Evolutionary conservation across 1,140 invertebrate genomes (phyloP).

Genomic region (Plectrocnemia conspersa): DNA sequence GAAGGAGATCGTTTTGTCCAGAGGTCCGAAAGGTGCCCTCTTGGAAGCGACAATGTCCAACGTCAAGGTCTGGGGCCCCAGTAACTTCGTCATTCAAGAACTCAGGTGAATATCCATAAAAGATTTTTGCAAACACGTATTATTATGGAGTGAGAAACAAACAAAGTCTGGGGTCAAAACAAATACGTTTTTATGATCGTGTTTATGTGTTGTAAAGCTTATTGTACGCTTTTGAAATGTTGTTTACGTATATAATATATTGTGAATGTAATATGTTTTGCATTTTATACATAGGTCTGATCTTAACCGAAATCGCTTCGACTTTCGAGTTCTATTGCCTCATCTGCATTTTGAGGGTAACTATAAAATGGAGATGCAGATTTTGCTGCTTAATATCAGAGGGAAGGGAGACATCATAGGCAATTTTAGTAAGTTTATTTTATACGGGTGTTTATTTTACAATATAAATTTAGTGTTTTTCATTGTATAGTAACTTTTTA

Average conservation of each 20-base stretch:
- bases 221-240: background rate
- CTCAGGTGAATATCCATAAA: constrained; percentile 43
- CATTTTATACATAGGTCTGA: constrained; percentile 48
- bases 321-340: constrained; percentile 54
- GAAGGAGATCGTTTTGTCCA: constrained; percentile 54
- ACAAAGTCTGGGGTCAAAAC: too few relatives aligned
- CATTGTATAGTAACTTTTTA: too few relatives aligned
- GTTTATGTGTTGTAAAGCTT: background rate
- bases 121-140: too few relatives aligned
- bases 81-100: constrained; percentile 50
- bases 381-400: constrained; percentile 56
- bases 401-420: constrained; percentile 62
- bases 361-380: constrained; percentile 59
- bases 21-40: constrained; percentile 56
- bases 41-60: constrained; percentile 60
- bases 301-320: constrained; percentile 53
- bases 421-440: constrained; percentile 67
- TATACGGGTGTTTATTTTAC: too few relatives aligned
- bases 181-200: too few relatives aligned
- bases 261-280: background rate
- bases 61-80: constrained; percentile 52
- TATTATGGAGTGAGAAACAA: too few relatives aligned
- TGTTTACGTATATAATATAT: background rate
- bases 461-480: too few relatives aligned
- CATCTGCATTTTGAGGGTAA: constrained; percentile 55